A percentile compares a stretch with the other conserved stretches of the same genome.
These are phyloP conservation scores for Hypomecis atomaria DNA, from an alignment of 2,888 invertebrate species.

Conservation along the genomic window DNA sequence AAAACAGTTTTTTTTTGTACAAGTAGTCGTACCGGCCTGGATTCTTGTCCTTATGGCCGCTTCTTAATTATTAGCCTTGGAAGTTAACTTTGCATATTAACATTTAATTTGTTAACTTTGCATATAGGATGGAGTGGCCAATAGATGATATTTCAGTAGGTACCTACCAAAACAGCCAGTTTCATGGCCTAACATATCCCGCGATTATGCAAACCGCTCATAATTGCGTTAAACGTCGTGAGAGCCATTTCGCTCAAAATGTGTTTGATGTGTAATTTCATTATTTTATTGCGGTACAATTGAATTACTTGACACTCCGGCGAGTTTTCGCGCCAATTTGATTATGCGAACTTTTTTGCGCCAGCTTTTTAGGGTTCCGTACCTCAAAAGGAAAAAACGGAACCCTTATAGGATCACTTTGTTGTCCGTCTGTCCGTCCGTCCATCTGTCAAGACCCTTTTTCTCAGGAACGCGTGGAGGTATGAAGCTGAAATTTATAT, in stretches of 20 bases:
- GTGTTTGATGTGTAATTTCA: slow-evolving; percentile 78
- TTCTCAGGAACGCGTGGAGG: too few species aligned
- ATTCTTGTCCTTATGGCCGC: too few species aligned
- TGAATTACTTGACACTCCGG: slow-evolving; percentile 65
- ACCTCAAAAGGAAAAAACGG: too few species aligned
- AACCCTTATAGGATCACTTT: too few species aligned
- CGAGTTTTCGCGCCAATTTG: slow-evolving; percentile 57
- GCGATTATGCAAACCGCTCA: slow-evolving; percentile 75
- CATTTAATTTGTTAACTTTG: too few species aligned
- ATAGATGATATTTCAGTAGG: not conserved
- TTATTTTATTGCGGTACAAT: slow-evolving; percentile 75
- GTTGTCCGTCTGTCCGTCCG: too few species aligned
- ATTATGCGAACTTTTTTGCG: slow-evolving; percentile 49
- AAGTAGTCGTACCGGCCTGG: not conserved
- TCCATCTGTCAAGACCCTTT: too few species aligned
- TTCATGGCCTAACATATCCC: slow-evolving; percentile 48
- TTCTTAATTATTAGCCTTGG: too few species aligned
- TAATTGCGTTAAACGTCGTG: slow-evolving; percentile 67
- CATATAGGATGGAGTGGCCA: not conserved
- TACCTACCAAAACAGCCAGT: slow-evolving; percentile 29
- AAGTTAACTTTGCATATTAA: too few species aligned
- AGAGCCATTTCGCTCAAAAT: slow-evolving; percentile 66
- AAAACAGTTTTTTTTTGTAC: too few species aligned
- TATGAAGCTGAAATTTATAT: too few species aligned
- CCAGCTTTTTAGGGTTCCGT: too few species aligned